Percentiles rank a stretch among this genome's conserved stretches.
phyloP scores from a whole-genome alignment of 2,888 invertebrate species.

The Rotaria sp. region DNA sequence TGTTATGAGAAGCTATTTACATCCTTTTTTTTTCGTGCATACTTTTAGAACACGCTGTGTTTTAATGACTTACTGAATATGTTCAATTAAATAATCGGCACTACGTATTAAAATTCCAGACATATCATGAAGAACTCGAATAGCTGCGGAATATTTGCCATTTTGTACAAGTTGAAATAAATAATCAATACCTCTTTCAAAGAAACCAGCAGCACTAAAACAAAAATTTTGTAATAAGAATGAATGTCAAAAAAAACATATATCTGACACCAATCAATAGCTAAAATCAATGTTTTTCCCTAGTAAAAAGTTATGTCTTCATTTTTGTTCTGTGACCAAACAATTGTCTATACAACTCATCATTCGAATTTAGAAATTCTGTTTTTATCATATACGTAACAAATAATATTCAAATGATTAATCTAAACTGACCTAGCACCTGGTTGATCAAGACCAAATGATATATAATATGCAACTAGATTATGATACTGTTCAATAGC shows the following conservation, averaged over 20 bases:
- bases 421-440: neutral
- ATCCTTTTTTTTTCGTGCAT: too few relatives aligned
- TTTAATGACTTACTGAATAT: neutral
- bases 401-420: neutral
- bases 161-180: neutral
- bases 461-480: neutral
- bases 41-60: too few relatives aligned
- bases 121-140: conserved; percentile 13
- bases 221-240: neutral
- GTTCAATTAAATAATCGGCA: conserved; percentile 23
- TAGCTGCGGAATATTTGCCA: neutral
- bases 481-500: conserved; percentile 16
- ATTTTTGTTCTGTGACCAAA: too few relatives aligned
- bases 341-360: too few relatives aligned
- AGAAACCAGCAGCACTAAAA: conserved; percentile 20
- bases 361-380: too few relatives aligned
- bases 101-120: conserved; percentile 3
- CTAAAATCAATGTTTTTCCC: too few relatives aligned
- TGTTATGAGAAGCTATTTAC: too few relatives aligned
- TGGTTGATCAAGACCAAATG: conserved; percentile 13
- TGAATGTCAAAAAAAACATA: too few relatives aligned
- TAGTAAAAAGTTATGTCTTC: too few relatives aligned
- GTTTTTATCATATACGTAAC: too few relatives aligned
- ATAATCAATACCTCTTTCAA: neutral
- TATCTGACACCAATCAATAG: too few relatives aligned